Evolutionary conservation across 2,797 vertebrate species (phyloP).

Genomic region (Paguma larvata): DNA sequence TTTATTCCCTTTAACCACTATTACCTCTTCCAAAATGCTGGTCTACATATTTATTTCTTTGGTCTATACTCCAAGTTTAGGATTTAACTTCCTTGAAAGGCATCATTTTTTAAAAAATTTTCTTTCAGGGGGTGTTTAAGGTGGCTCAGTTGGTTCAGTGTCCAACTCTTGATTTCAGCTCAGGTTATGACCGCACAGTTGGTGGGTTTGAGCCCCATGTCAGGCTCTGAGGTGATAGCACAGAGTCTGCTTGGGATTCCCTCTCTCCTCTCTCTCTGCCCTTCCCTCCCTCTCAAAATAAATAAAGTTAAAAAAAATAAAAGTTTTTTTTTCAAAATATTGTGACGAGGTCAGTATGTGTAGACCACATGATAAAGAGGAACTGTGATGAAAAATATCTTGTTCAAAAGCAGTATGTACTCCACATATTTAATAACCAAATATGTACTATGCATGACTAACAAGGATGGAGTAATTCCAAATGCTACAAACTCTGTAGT

Average conservation of each 20-base stretch:
- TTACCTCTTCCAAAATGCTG: not conserved
- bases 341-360: not conserved
- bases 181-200: too few relatives aligned
- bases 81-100: not conserved
- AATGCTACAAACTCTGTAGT: not conserved
- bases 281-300: too few relatives aligned
- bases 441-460: not conserved
- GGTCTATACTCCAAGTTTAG: not conserved
- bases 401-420: not conserved
- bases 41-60: not conserved
- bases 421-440: not conserved
- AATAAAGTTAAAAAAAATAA: too few relatives aligned
- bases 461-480: slow-evolving; percentile 8
- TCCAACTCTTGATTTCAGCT: too few relatives aligned
- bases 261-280: too few relatives aligned
- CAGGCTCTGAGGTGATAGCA: too few relatives aligned
- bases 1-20: not conserved
- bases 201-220: too few relatives aligned
- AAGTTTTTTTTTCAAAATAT: not conserved
- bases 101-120: not conserved
- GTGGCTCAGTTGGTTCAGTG: too few relatives aligned
- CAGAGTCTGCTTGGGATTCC: too few relatives aligned
- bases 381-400: not conserved
- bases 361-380: not conserved
- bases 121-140: too few relatives aligned